Conservation (phyloP, 1,140 invertebrate genomes). For the Drosophila bifasciata region DNA sequence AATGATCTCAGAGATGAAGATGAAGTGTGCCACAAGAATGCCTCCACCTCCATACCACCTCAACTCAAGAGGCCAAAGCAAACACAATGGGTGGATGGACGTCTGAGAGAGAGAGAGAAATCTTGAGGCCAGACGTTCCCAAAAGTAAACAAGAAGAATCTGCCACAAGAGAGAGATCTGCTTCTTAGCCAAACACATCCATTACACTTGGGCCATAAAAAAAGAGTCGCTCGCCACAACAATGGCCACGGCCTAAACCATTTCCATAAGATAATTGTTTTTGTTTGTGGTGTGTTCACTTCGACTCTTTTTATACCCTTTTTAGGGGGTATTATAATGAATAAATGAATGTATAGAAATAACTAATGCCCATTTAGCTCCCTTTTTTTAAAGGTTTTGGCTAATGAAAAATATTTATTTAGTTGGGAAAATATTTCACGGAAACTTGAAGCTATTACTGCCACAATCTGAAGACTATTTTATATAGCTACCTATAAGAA, state of each 20-base stretch:
- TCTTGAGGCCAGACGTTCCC: conserved; percentile 42
- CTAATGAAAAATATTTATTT: too few relatives aligned
- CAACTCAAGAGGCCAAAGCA: conserved; percentile 4
- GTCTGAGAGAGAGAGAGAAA: conserved; percentile 31
- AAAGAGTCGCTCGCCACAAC: conserved; percentile 25
- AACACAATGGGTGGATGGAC: conserved; percentile 13
- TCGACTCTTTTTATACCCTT: neutral
- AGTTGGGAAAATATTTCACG: too few relatives aligned
- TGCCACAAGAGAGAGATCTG: conserved; percentile 9
- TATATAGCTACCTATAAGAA: too few relatives aligned
- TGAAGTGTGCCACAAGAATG: conserved; percentile 19
- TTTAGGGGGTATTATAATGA: neutral
- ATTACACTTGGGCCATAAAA: conserved; percentile 44
- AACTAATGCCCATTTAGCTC: too few relatives aligned
- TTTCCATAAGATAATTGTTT: conserved; percentile 51
- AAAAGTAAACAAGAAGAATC: conserved; percentile 41
- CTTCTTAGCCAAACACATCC: conserved; percentile 33
- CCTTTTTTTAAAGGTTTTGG: neutral
- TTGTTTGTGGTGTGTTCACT: too few relatives aligned
- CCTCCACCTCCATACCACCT: neutral
- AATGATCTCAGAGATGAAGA: conserved; percentile 11
- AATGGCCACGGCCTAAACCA: conserved; percentile 36
- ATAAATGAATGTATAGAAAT: too few relatives aligned
- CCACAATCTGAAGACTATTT: too few relatives aligned
- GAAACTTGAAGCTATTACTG: too few relatives aligned